Evolutionary conservation across 2,888 invertebrate genomes (phyloP).

Genomic region (Amiota communis): DNA sequence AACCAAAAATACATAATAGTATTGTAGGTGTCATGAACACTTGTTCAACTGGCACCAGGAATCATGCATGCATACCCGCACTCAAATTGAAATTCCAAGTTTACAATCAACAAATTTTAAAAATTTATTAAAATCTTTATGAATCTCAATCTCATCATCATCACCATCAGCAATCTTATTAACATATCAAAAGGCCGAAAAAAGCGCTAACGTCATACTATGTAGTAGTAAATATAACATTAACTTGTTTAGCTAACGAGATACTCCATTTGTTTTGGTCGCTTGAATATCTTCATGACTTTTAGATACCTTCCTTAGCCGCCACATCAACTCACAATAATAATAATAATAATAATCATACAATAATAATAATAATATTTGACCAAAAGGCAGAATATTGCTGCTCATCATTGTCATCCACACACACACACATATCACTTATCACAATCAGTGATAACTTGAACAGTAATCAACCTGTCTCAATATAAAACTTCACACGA

Average conservation of each 20-base stretch:
- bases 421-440: constrained; percentile 55
- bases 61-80: no score
- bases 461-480: constrained; percentile 68
- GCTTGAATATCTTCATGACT: constrained; percentile 44
- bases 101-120: constrained; percentile 41
- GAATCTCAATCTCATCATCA: constrained; percentile 47
- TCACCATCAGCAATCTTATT: constrained; percentile 63
- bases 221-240: constrained; percentile 50
- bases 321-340: constrained; percentile 24
- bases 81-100: constrained; percentile 1
- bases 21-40: constrained; percentile 64
- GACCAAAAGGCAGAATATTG: constrained; percentile 40
- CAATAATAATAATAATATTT: constrained; percentile 22
- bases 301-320: constrained; percentile 32
- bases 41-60: constrained; percentile 50
- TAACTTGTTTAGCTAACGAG: constrained; percentile 65
- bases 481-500: constrained; percentile 45
- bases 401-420: constrained; percentile 52
- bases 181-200: constrained; percentile 54
- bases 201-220: constrained; percentile 39
- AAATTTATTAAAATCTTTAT: constrained; percentile 49
- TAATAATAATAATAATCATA: neutral
- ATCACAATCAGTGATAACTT: constrained; percentile 68
- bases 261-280: constrained; percentile 65
- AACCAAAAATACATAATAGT: no score